Percentiles rank a stretch among this genome's conserved stretches.
Evolutionary conservation across 2,113 vertebrate genomes (phyloP).

Genomic region (Gorilla gorilla): DNA sequence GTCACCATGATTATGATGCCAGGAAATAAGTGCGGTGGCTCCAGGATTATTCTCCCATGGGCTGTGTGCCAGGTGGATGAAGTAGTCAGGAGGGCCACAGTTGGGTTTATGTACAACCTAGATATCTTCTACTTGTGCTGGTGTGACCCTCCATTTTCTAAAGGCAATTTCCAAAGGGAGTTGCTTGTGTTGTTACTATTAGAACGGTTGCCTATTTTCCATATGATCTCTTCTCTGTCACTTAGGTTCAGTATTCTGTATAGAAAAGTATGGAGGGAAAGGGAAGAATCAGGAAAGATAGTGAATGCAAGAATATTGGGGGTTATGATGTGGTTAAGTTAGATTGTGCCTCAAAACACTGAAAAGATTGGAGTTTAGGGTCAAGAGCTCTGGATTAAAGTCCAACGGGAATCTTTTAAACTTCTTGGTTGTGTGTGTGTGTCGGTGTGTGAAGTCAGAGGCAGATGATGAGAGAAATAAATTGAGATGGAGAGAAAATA

Average conservation of each 20-base stretch:
- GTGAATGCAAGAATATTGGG: not conserved
- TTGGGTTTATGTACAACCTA: not conserved
- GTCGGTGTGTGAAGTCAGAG: not conserved
- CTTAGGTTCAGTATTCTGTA: not conserved
- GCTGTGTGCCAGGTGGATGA: not conserved
- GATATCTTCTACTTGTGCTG: not conserved
- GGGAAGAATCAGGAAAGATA: not conserved
- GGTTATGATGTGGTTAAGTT: not conserved
- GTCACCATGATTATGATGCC: not conserved
- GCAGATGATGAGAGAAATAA: not conserved
- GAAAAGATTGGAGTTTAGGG: not conserved
- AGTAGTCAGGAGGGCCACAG: not conserved
- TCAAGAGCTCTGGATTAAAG: not conserved
- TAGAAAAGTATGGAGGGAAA: not conserved
- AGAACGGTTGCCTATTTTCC: not conserved
- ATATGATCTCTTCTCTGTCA: not conserved
- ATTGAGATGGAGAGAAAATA: not conserved
- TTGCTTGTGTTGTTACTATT: not conserved
- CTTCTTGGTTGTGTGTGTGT: not conserved
- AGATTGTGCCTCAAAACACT: not conserved
- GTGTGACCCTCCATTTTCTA: not conserved
- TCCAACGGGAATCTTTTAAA: not conserved
- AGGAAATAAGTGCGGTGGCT: not conserved
- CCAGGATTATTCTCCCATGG: not conserved
- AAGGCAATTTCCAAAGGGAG: not conserved